Conservation (phyloP, 2,888 invertebrate species). For the Tetragonula carbonaria region DNA sequence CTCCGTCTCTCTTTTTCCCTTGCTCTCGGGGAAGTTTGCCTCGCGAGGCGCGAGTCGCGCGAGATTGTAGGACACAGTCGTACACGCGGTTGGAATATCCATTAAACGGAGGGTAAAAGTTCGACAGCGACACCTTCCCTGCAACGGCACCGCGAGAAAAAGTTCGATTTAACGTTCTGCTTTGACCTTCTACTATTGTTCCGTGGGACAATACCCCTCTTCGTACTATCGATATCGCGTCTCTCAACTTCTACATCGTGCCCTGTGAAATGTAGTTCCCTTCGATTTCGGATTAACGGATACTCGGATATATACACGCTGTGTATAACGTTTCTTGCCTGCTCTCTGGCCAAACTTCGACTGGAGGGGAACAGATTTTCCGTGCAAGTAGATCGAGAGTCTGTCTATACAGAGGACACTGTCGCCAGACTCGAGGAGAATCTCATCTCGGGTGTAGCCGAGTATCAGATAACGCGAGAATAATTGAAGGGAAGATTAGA, state of each 20-base stretch:
- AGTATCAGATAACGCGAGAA: constrained; percentile 63
- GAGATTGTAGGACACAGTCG: constrained; percentile 24
- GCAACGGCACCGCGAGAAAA: constrained; percentile 8
- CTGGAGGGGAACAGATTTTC: not conserved
- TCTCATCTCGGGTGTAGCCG: constrained; percentile 49
- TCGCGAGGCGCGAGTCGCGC: not conserved
- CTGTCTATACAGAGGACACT: constrained; percentile 24
- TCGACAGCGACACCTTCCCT: constrained; percentile 4
- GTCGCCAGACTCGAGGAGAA: constrained; percentile 39
- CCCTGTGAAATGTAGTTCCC: constrained; percentile 7
- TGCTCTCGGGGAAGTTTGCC: constrained; percentile 12
- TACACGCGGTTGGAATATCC: constrained; percentile 38
- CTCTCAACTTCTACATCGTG: constrained; percentile 25
- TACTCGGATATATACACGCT: not conserved
- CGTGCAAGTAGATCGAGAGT: not conserved
- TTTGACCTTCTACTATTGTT: constrained; percentile 1
- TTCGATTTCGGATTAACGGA: constrained; percentile 42
- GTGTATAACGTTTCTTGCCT: not conserved
- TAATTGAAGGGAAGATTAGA: constrained; percentile 70
- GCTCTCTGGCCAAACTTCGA: not conserved
- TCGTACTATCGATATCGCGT: not conserved
- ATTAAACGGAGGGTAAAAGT: constrained; percentile 29
- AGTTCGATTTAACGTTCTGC: constrained; percentile 20
- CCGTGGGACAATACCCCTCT: not conserved
- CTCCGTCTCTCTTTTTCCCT: not conserved